Base-by-base conservation (phyloP, 2,888 invertebrate species). In the Terebella lapidaria region DNA sequence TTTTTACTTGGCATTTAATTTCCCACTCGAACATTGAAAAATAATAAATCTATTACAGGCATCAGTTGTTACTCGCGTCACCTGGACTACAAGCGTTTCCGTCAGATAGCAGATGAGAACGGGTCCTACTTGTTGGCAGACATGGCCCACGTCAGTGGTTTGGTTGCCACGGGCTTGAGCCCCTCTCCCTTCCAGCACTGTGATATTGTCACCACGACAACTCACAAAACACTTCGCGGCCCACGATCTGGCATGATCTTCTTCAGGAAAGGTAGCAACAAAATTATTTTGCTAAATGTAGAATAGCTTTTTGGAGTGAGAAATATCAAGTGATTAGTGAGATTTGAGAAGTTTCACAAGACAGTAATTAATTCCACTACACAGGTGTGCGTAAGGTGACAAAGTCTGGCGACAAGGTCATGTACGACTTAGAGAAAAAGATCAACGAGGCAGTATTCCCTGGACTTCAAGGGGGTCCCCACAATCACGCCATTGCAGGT, bases 381-480 rank as follows among this genome's bases (percentile, higher is more conserved):
- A 35, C 69, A 84, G 85, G 95, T 20, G 87, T 92, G 0, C 86
- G 89, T 61, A 86, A 86, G 2, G 85, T 88, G 0, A 88, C 87
- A 66, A 87, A 91, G 57, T 89, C 90, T 74, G 95, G 95, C 0
- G 89, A 90, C 18, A 88, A 91, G 74, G 83, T 89, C 29, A 83
- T 91, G 86, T 96, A 94, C 77, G 93, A 96, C 74, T 81, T 94
- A 52, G 95, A 94, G 81, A 85, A 82, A 68, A 89, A 86, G 77
- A 92, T 99, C 74, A 94, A 96, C 81, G 86, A 87, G 72, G 88
- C 91, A 1, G 93, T 94, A 61, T 94, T 94, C 81, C 94, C 94
- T 0, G 91, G 93, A 0, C 85, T 99, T 53, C 97, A 99, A 83
- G 97, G 97, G 47, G 97, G 97, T 0, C 97, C 97, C 0, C 97